Evolutionary conservation across 2,797 vertebrate genomes (phyloP), one percentile per base, ranked within the genome.

Genomic region (Microtus californicus): DNA sequence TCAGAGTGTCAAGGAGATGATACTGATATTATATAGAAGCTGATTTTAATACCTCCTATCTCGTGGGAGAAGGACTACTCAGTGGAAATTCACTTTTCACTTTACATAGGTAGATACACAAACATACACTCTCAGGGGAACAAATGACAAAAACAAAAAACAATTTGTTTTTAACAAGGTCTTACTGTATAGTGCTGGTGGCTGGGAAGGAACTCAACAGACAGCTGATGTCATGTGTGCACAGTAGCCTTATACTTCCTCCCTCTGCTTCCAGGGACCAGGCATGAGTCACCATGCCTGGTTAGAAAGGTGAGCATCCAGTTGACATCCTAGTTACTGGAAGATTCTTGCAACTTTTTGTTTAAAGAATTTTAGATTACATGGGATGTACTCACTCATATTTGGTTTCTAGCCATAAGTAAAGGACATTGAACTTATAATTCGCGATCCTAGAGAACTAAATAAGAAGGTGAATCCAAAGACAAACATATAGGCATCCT

Each of bases 311-410:
- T 91, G 71, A 88, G 76, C 9, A 91, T 95, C 27, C 73, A 54
- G 54, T 17, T 78, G 5, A 65, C 37, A 27, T 83, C n/a, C 45
- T 73, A 80, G 27, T 25, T 92, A 73, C 31, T 89, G 37, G 92
- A 87, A 40, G 11, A 83, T 76, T 94, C n/a, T 82, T 86, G 51
- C 61, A 67, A 76, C 14, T 74, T 90, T 93, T 90, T 12, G 65
- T 69, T 92, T 65, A 78, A 89, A 93, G 79, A 78, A 73, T 90
- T 96, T 87, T 91, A 74, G n/a, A n/a, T n/a, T n/a, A n/a, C n/a
- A n/a, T n/a, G n/a, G n/a, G n/a, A n/a, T n/a, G n/a, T n/a, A n/a
- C n/a, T n/a, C n/a, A n/a, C n/a, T n/a, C n/a, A n/a, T n/a, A n/a
- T n/a, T n/a, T n/a, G n/a, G n/a, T n/a, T n/a, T n/a, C n/a, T n/a